phyloP scores from a whole-genome alignment of 2,113 vertebrate species.

The Antechinus stuartii region DNA sequence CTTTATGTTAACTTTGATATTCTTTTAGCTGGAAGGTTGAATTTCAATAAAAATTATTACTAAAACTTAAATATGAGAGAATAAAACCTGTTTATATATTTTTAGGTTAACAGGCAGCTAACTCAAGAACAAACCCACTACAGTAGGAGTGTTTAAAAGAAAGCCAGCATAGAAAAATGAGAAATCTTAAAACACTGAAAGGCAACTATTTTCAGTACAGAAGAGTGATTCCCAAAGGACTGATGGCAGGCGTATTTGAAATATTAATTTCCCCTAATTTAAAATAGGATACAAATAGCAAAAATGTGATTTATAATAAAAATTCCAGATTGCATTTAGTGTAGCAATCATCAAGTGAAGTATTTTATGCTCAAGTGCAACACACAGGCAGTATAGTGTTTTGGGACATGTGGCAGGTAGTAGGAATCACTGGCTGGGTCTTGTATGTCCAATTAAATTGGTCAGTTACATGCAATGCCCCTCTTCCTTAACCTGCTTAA shows the following conservation, averaged over 20 bases:
- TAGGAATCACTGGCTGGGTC: neutral
- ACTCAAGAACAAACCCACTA: neutral
- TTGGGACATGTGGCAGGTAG: neutral
- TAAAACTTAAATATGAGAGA: neutral
- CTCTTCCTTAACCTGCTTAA: neutral
- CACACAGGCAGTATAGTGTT: neutral
- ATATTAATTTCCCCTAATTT: neutral
- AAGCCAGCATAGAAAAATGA: neutral
- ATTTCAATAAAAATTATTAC: neutral
- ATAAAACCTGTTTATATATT: neutral
- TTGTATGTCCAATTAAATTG: too few relatives aligned
- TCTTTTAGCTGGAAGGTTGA: neutral
- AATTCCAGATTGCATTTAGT: neutral
- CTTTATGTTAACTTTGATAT: neutral
- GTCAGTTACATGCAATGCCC: neutral
- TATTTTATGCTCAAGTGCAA: neutral
- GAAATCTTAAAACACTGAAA: neutral
- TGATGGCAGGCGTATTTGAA: neutral
- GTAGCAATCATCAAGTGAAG: neutral
- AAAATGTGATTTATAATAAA: neutral
- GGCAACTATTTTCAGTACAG: neutral
- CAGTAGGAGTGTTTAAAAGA: neutral
- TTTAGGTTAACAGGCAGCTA: neutral
- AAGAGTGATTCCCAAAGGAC: neutral
- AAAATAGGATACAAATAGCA: neutral